phyloP scores from a whole-genome alignment of 2,113 vertebrate species.

The Fukomys damarensis region DNA sequence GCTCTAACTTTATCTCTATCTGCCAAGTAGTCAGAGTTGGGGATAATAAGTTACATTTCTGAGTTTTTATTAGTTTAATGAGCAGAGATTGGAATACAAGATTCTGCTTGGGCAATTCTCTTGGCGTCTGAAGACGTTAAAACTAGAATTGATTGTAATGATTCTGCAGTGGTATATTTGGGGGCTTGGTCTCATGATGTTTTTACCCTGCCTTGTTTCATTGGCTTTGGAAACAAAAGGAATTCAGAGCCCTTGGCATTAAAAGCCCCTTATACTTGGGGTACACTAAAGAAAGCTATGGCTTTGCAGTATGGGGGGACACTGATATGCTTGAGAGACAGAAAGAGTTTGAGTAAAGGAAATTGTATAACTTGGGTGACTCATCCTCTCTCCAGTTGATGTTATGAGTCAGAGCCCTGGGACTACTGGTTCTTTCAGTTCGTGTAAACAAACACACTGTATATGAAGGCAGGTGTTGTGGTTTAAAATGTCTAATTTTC shows the following conservation, averaged over 20 bases:
- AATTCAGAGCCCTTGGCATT: background rate
- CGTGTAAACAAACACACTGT: background rate
- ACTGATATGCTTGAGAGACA: background rate
- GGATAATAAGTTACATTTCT: slow-evolving; percentile 63
- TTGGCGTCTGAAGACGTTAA: slow-evolving; percentile 38
- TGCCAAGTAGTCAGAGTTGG: background rate
- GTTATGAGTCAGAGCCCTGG: background rate
- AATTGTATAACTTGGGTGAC: background rate
- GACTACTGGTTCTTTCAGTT: background rate
- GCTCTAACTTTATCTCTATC: background rate
- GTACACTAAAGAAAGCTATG: background rate
- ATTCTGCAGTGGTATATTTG: background rate
- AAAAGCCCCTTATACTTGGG: background rate
- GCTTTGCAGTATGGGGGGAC: background rate
- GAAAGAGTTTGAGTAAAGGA: background rate
- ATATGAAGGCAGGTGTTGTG: background rate
- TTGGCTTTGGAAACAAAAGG: background rate
- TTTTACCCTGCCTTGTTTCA: background rate
- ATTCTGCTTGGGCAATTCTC: slow-evolving; percentile 56
- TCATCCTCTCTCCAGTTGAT: background rate
- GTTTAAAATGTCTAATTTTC: background rate
- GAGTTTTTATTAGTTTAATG: slow-evolving; percentile 78
- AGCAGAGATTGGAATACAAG: slow-evolving; percentile 59
- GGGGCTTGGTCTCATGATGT: background rate
- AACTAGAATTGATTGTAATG: background rate